phyloP scores from a whole-genome alignment of 2,113 vertebrate species.

The Notiomystis cincta region DNA sequence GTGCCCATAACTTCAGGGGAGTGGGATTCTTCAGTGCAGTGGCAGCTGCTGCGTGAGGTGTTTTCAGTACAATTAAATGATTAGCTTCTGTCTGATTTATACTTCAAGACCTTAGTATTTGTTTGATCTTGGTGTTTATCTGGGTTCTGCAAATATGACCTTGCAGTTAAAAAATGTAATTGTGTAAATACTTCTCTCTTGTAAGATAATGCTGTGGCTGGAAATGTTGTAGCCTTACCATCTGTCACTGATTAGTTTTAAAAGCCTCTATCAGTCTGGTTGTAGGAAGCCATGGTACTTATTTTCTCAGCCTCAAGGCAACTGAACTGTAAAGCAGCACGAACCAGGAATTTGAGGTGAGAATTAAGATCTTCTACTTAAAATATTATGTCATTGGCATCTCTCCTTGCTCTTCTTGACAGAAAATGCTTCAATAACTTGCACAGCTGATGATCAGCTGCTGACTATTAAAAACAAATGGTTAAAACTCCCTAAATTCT shows the following conservation, averaged over 20 bases:
- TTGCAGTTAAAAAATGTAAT: neutral
- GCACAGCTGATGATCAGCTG: neutral
- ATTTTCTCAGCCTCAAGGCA: neutral
- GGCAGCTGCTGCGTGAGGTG: neutral
- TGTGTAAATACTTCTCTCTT: neutral
- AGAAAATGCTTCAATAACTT: slow-evolving; percentile 10
- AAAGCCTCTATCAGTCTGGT: neutral
- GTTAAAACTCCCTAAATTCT: neutral
- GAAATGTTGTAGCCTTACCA: neutral
- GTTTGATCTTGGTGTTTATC: slow-evolving; percentile 23
- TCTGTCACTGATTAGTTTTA: neutral
- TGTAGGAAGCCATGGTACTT: neutral
- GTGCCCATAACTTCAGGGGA: neutral
- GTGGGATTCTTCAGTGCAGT: neutral
- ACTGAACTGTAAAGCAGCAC: neutral
- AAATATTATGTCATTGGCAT: neutral
- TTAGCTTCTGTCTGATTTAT: neutral
- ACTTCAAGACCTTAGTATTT: neutral
- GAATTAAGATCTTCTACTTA: neutral
- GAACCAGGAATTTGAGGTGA: neutral
- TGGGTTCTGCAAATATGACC: slow-evolving; percentile 38
- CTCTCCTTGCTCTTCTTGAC: neutral
- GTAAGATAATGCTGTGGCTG: neutral
- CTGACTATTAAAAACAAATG: neutral
- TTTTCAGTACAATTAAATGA: neutral